These are phyloP conservation scores for Columbina picui DNA, from an alignment of 2,113 vertebrate species.

Conservation along the genomic window DNA sequence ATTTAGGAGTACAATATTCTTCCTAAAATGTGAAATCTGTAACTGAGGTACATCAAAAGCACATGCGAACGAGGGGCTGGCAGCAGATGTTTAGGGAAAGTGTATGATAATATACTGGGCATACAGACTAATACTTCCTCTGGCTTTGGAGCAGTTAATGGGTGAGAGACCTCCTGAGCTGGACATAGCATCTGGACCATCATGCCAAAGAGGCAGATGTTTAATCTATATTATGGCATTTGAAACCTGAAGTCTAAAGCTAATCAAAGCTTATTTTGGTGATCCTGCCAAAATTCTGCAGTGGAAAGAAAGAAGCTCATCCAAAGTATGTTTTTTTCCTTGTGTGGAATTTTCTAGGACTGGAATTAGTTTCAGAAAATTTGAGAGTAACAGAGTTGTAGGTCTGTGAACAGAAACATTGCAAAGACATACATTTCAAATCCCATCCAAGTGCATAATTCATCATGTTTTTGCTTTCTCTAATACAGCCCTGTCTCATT, in stretches of 20 bases:
- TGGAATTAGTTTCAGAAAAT: background rate
- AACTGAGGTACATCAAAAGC: background rate
- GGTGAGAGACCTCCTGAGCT: background rate
- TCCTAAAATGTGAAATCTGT: background rate
- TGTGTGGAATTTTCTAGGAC: background rate
- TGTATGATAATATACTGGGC: background rate
- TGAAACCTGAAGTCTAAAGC: background rate
- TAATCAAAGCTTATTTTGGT: background rate
- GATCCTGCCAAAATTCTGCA: background rate
- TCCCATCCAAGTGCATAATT: background rate
- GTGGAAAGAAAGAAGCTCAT: background rate
- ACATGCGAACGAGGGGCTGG: background rate
- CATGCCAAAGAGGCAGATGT: background rate
- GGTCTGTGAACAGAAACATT: fast-evolving
- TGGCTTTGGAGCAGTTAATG: background rate
- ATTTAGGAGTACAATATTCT: background rate
- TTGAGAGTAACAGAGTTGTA: background rate
- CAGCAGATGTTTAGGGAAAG: background rate
- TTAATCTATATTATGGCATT: background rate
- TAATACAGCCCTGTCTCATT: background rate
- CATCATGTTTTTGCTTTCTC: background rate
- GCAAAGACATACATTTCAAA: background rate
- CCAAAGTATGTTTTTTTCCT: background rate
- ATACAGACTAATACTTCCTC: background rate
- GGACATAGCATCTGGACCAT: background rate